These are phyloP conservation scores for Drosophila bipectinata DNA, from an alignment of 1,140 invertebrate genomes.

Conservation along the genomic window DNA sequence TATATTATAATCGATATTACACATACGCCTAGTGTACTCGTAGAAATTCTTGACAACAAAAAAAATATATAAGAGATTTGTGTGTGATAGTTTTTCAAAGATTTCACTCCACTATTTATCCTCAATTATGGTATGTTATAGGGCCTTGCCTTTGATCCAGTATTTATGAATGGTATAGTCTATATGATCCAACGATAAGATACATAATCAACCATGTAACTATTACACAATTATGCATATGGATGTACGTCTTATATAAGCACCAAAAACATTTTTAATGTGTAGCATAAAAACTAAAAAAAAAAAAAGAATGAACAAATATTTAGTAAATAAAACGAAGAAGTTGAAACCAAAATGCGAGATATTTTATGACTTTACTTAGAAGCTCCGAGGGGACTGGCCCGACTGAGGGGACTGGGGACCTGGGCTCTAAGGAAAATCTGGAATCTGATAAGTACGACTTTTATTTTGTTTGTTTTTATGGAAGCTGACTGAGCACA, in stretches of 20 bases:
- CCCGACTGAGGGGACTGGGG: too few relatives aligned
- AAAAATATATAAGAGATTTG: constrained; percentile 46
- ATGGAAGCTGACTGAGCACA: constrained; percentile 65
- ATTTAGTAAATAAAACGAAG: constrained; percentile 73
- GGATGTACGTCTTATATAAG: constrained; percentile 54
- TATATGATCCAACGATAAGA: constrained; percentile 19
- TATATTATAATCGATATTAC: constrained; percentile 32
- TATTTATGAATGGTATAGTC: constrained; percentile 39
- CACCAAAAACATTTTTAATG: constrained; percentile 76
- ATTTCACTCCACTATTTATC: constrained; percentile 45
- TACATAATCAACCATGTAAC: constrained; percentile 28
- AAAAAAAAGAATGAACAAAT: constrained; percentile 26
- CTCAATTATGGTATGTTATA: constrained; percentile 24
- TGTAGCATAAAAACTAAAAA: constrained; percentile 53
- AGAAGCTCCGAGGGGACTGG: constrained; percentile 38
- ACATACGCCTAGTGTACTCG: constrained; percentile 57
- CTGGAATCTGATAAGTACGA: constrained; percentile 65
- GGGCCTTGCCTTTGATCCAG: constrained; percentile 48
- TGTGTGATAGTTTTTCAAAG: constrained; percentile 80
- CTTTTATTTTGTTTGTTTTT: constrained; percentile 48
- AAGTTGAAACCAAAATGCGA: constrained; percentile 44
- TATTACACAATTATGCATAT: constrained; percentile 35
- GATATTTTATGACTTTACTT: constrained; percentile 75
- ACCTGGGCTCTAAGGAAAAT: background rate
- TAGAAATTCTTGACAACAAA: constrained; percentile 26